Evolutionary conservation across 2,113 vertebrate genomes (phyloP).

Genomic region (Pristiophorus japonicus): DNA sequence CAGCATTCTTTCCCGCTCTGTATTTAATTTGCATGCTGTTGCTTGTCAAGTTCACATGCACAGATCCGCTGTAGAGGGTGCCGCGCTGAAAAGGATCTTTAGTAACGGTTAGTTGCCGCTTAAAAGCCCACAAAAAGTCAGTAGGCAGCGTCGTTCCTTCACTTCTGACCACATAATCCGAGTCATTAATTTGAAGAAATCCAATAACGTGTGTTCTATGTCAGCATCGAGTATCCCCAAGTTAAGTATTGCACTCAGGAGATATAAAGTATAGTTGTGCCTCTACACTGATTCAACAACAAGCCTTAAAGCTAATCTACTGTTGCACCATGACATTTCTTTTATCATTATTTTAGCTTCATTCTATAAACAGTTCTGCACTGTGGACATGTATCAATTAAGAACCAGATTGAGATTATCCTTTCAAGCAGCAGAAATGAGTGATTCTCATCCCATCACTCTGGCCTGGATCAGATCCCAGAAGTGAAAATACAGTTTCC

Average conservation of each 20-base stretch:
- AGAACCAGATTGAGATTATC: not conserved
- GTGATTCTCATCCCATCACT: not conserved
- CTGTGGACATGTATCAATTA: not conserved
- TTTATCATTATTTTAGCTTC: not conserved
- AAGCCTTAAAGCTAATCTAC: not conserved
- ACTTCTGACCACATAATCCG: too few species aligned
- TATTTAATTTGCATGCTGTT: too few species aligned
- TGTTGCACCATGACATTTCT: not conserved
- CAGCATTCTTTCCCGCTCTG: too few species aligned
- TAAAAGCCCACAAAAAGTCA: too few species aligned
- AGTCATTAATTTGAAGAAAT: not conserved
- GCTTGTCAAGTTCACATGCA: too few species aligned
- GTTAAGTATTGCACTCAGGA: not conserved
- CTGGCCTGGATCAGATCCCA: not conserved
- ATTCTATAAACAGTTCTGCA: not conserved
- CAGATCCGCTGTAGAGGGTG: too few species aligned
- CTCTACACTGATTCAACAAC: not conserved
- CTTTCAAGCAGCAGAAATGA: not conserved
- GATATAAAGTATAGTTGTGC: not conserved
- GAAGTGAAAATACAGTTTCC: not conserved
- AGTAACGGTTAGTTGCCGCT: too few species aligned
- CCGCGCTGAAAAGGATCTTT: too few species aligned
- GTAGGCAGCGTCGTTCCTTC: too few species aligned
- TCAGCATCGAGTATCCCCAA: not conserved
- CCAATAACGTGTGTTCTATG: not conserved